Evolutionary conservation across 2,888 invertebrate species (phyloP).

Genomic region (Drosophila kanekoi): DNA sequence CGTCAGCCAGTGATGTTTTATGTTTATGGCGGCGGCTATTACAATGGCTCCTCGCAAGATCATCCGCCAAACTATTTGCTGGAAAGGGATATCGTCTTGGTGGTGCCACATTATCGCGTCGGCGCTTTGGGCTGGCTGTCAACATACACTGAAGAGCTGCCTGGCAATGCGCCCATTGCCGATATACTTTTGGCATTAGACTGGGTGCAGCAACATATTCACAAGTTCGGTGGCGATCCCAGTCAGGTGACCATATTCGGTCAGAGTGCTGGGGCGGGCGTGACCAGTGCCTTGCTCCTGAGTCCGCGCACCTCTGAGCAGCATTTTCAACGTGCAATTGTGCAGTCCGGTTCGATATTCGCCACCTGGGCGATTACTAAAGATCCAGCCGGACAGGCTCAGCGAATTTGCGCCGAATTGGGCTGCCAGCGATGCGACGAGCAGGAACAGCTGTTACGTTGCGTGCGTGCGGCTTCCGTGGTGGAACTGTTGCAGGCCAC

Average conservation of each 20-base stretch:
- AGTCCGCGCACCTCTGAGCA: slow-evolving; percentile 83
- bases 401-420: slow-evolving; percentile 49
- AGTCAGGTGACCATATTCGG: slow-evolving; percentile 86
- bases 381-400: slow-evolving; percentile 80
- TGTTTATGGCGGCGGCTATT: slow-evolving; percentile 85
- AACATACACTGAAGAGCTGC: slow-evolving; percentile 85
- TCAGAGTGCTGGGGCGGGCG: slow-evolving; percentile 86
- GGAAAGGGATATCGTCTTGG: slow-evolving; percentile 86
- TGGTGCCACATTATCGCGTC: slow-evolving; percentile 86
- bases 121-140: slow-evolving; percentile 86
- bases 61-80: slow-evolving; percentile 84
- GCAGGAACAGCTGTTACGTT: slow-evolving; percentile 31
- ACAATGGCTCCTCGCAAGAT: slow-evolving; percentile 83
- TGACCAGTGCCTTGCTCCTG: slow-evolving; percentile 85
- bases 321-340: slow-evolving; percentile 86
- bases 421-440: slow-evolving; percentile 48
- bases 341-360: slow-evolving; percentile 86
- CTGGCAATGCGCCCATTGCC: slow-evolving; percentile 86
- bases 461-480: slow-evolving; percentile 48
- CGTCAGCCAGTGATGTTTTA: slow-evolving; percentile 85
- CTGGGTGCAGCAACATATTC: slow-evolving; percentile 86
- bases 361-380: slow-evolving; percentile 85
- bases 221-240: slow-evolving; percentile 86
- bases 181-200: slow-evolving; percentile 86
- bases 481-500: slow-evolving; percentile 46